Evolutionary conservation across 2,797 vertebrate species (phyloP), one percentile per base, ranked within the genome.

Genomic region (Lepus townsendii): DNA sequence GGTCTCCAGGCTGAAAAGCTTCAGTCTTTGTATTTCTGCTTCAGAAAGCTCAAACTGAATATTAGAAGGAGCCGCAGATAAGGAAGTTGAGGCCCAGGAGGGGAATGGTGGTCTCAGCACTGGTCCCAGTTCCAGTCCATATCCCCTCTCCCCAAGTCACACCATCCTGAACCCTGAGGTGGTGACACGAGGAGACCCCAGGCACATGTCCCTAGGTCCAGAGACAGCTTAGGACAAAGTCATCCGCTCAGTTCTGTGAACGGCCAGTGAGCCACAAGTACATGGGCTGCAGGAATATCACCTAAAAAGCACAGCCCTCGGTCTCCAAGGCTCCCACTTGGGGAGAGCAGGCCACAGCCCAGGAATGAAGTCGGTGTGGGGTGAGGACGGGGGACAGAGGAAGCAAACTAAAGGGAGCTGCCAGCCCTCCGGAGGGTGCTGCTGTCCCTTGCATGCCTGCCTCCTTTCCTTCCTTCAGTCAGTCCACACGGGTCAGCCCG

Each of bases 21-120:
- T 93, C 42, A n/a, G 27, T 27, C 10, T 93, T 79, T 57, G 38
- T 30, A 72, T 65, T 88, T 68, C 57, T 30, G 35, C 19, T 82
- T 82, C 68, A 50, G 38, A 83, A 65, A 13, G 35, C 65, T 89
- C 35, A 62, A 63, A 73, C 4, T 4, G 5, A 22, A 60, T 52
- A 57, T 38, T 17, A 77, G 30, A 80, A 76, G 47, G 3, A 65
- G 5, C 7, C 78, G 63, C 50, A 14, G 30, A 71, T 35, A n/a
- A 71, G 68, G 52, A 92, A 65, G 72, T 5, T 5, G 50, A 82
- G 76, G 32, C 27, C 42, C 57, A n/a, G 35, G 5, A 72, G 4
- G 1, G 32, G 12, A 73, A n/a, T 8, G 13, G 4, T 1, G 2
- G 14, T 20, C 35, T 75, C 52, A 52, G 24, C 1, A 0, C 35